Base-by-base conservation (phyloP, 2,888 invertebrate species). In the Ischnus inquisitorius region DNA sequence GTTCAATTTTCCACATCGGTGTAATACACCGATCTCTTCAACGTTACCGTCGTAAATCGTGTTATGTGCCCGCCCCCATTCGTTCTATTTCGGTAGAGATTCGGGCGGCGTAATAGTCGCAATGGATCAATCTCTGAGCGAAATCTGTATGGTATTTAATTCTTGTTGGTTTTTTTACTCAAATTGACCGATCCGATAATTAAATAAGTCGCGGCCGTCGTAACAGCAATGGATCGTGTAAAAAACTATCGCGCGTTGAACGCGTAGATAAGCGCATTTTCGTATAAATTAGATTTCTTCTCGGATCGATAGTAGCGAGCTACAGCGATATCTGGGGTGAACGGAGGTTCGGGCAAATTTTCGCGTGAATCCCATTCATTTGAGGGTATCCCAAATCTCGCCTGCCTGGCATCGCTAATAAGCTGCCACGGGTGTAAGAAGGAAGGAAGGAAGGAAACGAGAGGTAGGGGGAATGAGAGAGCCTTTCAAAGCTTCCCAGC, bases 321-420 rank as follows among this genome's bases (percentile, higher is more conserved):
- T 54, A 54, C 8, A 54, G 54, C 19, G 16, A 19, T 19, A 19
- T 16, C 54, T 19, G 8, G 19, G 34, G 34, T 14, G 54, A 16
- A 19, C 5, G n/a, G 22, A 54, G 54, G 19, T 19, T 54, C 8
- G 16, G 16, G 5, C 16, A 39, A 39, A 48, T 68, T 60, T 69
- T 78, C 67, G 60, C 68, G 28, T 46, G 46, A 78, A 78, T 69
- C 69, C 78, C 62, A 78, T 78, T 78, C 68, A 62, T 78, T 69
- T 68, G 62, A 19, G 54, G 51, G n/a, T 19, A n/a, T 54, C n/a
- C 10, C 14, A 14, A 16, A 28, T 34, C 34, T 72, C 14, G 78
- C 77, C 60, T 68, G 62, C 69, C 62, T 34, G 68, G 78, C 57
- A 78, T 78, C 69, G 48, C 69, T 78, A 78, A 78, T 69, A 69